Base-by-base conservation (phyloP, 2,797 vertebrate species). In the Rhynchotus rufescens region DNA sequence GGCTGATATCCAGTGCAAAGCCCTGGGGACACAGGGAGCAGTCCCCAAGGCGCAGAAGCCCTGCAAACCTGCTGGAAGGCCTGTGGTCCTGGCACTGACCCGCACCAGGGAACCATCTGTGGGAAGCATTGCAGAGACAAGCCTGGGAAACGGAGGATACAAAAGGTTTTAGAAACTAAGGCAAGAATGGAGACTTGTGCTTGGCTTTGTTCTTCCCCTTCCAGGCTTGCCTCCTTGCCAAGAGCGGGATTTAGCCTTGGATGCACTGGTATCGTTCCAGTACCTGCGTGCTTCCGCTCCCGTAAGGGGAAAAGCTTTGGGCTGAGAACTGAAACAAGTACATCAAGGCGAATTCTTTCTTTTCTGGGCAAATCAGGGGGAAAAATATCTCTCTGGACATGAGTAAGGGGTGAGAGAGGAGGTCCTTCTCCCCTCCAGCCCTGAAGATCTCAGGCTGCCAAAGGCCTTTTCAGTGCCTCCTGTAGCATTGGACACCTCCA, bases 141-240 rank as follows among this genome's bases (percentile, higher is more conserved):
- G 57, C 83, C 78, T 94, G 91, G 89, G 88, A 94, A 89, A 93
- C 4, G 12, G 65, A 38, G 57, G 26, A 65, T 42, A 80, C 15
- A 77, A 91, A 88, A 54, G 10, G 10, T 4, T 80, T 92, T 51
- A 78, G 79, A 65, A 92, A 84, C 34, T 16, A 82, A 89, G 22
- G 7, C 12, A 62, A 91, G 75, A 93, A 91, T 69, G 22, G 72
- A 51, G 73, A 56, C 7, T 88, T 90, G 62, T 82, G 36, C 34
- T 80, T 32, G n/a, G 28, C 19, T 92, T 88, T 96, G 69, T 73
- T 86, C 80, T 94, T 8, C 22, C 77, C 77, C n/a, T 67, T 90
- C 86, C 91, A 86, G 59, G 76, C 51, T 51, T 59, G 25, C 4
- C 17, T 75, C 76, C 60, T 75, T 91, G 94, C 88, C 95, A 93